Evolutionary conservation across 2,113 vertebrate genomes (phyloP).

Genomic region (Sander lucioperca): DNA sequence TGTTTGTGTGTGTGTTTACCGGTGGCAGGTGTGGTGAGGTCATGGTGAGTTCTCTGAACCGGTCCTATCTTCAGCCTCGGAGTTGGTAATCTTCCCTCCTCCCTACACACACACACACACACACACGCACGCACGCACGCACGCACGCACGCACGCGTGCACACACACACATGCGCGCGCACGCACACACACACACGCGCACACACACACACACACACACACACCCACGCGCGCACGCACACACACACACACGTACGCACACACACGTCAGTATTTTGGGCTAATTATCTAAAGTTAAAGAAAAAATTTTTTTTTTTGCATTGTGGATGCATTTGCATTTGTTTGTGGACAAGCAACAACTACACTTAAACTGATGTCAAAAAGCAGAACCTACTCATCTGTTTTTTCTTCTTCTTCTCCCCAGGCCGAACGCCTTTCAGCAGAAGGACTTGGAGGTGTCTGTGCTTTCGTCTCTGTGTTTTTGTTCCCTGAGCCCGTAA

Average conservation of each 20-base stretch:
- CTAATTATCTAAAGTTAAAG: too few relatives aligned
- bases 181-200: conserved; percentile 12
- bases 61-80: conserved; percentile 58
- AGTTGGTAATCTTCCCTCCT: conserved; percentile 68
- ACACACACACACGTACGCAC: too few relatives aligned
- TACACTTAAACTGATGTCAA: too few relatives aligned
- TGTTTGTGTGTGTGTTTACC: conserved; percentile 50
- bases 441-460: background rate
- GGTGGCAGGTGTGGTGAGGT: conserved; percentile 71
- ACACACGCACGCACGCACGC: conserved; percentile 6
- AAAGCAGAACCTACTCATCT: conserved; percentile 42
- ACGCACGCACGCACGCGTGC: conserved; percentile 7
- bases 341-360: too few relatives aligned
- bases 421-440: conserved; percentile 7
- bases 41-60: conserved; percentile 74
- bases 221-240: too few relatives aligned
- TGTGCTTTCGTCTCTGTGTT: conserved; percentile 6
- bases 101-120: conserved; percentile 21
- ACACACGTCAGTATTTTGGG: too few relatives aligned
- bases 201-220: conserved; percentile 5
- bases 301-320: too few relatives aligned
- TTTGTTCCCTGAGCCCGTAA: conserved; percentile 13
- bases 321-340: too few relatives aligned
- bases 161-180: conserved; percentile 18
- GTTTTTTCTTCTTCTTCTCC: conserved; percentile 20